Evolutionary conservation across 2,888 invertebrate genomes (phyloP), one percentile per base, ranked within the genome.

Genomic region (Meghimatium bilineatum): DNA sequence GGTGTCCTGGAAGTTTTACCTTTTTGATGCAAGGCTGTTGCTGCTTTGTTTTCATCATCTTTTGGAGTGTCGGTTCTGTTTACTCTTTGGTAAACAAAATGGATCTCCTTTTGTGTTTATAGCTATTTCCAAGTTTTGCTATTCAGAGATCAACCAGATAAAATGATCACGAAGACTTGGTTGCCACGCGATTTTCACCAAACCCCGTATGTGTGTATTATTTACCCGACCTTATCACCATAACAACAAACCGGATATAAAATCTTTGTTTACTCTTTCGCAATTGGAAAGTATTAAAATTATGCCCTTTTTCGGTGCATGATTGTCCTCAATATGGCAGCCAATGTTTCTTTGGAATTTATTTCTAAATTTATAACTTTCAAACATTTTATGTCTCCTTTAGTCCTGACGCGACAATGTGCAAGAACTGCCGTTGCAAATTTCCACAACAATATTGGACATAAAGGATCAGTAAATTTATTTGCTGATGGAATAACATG

Each of bases 131-230:
- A 34, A 76, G 76, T 32, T 76, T 67, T 32, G 79, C 79, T 52
- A 82, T 75, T 82, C 85, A 81, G 86, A 85, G 60, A 87, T 85
- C 83, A 83, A 82, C n/a, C 44, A 44, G 44, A 72, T n/a, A 72
- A n/a, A 44, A 72, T n/a, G 86, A 69, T 52, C 80, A 26, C 72
- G 80, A 74, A 85, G 86, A 83, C 71, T 84, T 84, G 56, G 85
- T 87, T 79, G 82, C 87, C 82, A 82, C 66, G 89, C 89, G 89
- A 90, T 88, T 81, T 82, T 60, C 44, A 10, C 20, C 60, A 82
- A 86, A 76, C 79, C 82, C 88, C 90, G 89, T 89, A 89, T 90
- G 87, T 87, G 80, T 75, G 49, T 12, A 32, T 29, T 82, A 82
- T 86, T 85, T 86, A 85, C 85, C 77, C 85, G 80, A 83, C 78